These are phyloP conservation scores for Acridotheres tristis DNA, from an alignment of 2,797 vertebrate genomes.

Conservation along the genomic window DNA sequence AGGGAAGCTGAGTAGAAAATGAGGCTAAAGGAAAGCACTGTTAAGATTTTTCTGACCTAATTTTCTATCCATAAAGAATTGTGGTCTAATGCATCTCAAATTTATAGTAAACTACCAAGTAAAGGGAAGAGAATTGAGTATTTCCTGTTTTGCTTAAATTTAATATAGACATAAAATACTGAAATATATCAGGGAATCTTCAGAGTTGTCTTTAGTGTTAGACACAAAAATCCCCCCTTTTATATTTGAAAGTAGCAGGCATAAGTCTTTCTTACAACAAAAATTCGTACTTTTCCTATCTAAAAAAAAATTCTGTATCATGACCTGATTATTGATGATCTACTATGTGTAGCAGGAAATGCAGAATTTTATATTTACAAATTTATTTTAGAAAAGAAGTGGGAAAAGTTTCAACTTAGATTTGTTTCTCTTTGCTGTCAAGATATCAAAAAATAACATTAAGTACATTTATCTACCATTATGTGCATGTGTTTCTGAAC, in stretches of 20 bases:
- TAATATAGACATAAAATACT: background rate
- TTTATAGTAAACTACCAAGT: background rate
- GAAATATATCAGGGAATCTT: background rate
- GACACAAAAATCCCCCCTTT: background rate
- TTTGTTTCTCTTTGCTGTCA: background rate
- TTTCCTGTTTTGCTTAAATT: background rate
- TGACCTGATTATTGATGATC: background rate
- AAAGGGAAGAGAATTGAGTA: background rate
- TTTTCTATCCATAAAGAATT: background rate
- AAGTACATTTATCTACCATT: background rate
- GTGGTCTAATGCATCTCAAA: background rate
- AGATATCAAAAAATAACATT: background rate
- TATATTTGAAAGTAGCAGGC: background rate
- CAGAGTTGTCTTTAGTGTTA: background rate
- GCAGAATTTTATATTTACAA: background rate
- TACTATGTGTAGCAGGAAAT: background rate
- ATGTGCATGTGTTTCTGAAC: background rate
- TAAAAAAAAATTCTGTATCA: background rate
- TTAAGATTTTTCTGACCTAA: background rate
- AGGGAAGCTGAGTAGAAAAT: background rate
- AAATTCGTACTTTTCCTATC: background rate
- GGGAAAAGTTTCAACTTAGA: accelerated
- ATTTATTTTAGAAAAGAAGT: background rate
- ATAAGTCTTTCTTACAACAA: background rate
- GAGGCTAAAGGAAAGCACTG: background rate